These are phyloP conservation scores for Alaudala cheleensis DNA, from an alignment of 2,113 vertebrate species.

Conservation along the genomic window DNA sequence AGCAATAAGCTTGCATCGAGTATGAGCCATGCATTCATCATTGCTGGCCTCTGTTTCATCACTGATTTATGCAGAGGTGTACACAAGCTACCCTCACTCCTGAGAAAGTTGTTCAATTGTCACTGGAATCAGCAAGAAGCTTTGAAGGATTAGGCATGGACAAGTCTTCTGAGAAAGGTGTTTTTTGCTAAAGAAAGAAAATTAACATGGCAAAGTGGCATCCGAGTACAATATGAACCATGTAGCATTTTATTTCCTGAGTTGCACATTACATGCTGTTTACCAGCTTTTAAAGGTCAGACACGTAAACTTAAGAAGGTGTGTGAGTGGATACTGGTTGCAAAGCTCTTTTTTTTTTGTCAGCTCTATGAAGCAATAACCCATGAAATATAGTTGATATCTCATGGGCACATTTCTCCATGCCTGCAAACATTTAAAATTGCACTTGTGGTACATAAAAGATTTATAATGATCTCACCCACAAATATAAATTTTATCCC, in stretches of 20 bases:
- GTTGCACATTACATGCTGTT: not conserved
- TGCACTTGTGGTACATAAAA: constrained; percentile 72
- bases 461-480: constrained; percentile 76
- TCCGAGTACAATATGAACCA: not conserved
- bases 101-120: not conserved
- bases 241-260: not conserved
- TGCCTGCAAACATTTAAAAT: constrained; percentile 73
- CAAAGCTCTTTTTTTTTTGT: constrained; percentile 56
- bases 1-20: not conserved
- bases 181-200: not conserved
- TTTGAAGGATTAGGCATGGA: not conserved
- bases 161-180: not conserved
- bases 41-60: not conserved
- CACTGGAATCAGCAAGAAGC: not conserved
- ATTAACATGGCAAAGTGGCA: not conserved
- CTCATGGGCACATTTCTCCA: constrained; percentile 66
- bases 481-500: constrained; percentile 73
- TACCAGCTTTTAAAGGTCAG: constrained; percentile 50
- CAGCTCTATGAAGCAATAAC: constrained; percentile 51
- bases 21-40: fast-evolving
- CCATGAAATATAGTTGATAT: constrained; percentile 57
- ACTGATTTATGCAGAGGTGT: not conserved
- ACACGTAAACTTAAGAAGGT: constrained; percentile 39
- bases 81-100: not conserved
- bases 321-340: constrained; percentile 17